Conservation (phyloP, 2,888 invertebrate species). For the Mylabris sibirica region DNA sequence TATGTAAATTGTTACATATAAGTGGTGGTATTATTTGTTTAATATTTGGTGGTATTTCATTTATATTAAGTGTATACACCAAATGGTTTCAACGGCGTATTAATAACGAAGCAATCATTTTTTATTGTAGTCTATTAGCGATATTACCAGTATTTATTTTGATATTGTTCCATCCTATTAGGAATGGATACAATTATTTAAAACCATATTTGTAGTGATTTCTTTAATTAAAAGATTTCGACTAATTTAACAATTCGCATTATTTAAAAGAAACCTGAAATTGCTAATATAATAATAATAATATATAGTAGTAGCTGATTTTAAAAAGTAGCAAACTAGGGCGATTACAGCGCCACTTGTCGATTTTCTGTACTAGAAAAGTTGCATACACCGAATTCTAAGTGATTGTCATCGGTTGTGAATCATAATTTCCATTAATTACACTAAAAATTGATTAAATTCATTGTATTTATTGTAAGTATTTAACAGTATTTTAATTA, state of each 20-base stretch:
- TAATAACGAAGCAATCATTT: conserved; percentile 34
- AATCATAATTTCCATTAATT: neutral
- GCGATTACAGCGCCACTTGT: neutral
- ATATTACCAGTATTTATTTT: conserved; percentile 36
- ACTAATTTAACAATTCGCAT: neutral
- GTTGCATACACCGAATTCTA: neutral
- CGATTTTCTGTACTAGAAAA: neutral
- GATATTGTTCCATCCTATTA: conserved; percentile 41
- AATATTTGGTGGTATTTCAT: conserved; percentile 45
- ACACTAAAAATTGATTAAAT: neutral
- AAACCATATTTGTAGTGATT: conserved; percentile 18
- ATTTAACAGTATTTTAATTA: neutral
- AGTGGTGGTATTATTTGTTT: conserved; percentile 43
- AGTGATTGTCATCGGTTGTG: conserved; percentile 3
- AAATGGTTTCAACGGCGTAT: conserved; percentile 47
- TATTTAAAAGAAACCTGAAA: neutral
- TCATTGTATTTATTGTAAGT: neutral
- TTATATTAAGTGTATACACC: conserved; percentile 47
- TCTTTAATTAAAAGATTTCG: neutral
- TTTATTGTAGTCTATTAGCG: conserved; percentile 34
- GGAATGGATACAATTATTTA: conserved; percentile 22
- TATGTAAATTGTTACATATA: conserved; percentile 47
- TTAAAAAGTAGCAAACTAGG: neutral
- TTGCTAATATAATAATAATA: too few relatives aligned
- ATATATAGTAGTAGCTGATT: neutral